Base-by-base conservation (phyloP, 2,888 invertebrate genomes). In the Heteropelma amictum region DNA sequence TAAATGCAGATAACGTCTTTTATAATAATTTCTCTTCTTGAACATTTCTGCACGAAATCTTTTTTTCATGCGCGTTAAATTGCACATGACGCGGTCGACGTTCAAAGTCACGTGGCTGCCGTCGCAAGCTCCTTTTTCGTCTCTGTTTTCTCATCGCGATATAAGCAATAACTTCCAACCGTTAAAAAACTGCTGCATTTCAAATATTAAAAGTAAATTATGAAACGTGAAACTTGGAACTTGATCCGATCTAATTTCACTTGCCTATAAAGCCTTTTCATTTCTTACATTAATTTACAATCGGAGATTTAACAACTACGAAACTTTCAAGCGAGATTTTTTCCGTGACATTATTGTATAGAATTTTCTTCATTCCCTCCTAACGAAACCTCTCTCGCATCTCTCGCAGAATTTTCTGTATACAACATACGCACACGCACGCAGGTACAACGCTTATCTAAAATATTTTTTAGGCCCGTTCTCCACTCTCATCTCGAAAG, bases 151-250 rank as follows among this genome's bases (percentile, higher is more conserved):
- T 42, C 28, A 51, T 47, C 10, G 35, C 47, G 8, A 67, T 23
- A 65, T 65, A 40, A 56, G 33, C 54, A 67, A 67, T 67, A 61
- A 67, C 67, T 10, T 61, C 60, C 14, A 47, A 61, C 47, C 67
- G 42, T 72, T 58, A 63, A 76, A 71, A 63, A 76, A 76, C 71
- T 67, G n/a, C n/a, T n/a, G 63, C 67, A 54, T 76, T 71, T 76
- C 38, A 76, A 67, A 40, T 51, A 49, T 63, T 47, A 26, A 51
- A n/a, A 61, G 51, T 58, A 35, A 42, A 49, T 49, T 60, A 76
- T 51, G 63, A 42, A 38, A n/a, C 23, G 28, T 33, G 47, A 26
- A 65, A 71, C 47, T 53, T 23, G 14, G 21, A 58, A 63, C 12
- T 23, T 23, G 49, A 26, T 26, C 17, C 45, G 10, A 35, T 17